These are phyloP conservation scores for Choreutis nemorana DNA, from an alignment of 2,888 invertebrate species.

Conservation along the genomic window DNA sequence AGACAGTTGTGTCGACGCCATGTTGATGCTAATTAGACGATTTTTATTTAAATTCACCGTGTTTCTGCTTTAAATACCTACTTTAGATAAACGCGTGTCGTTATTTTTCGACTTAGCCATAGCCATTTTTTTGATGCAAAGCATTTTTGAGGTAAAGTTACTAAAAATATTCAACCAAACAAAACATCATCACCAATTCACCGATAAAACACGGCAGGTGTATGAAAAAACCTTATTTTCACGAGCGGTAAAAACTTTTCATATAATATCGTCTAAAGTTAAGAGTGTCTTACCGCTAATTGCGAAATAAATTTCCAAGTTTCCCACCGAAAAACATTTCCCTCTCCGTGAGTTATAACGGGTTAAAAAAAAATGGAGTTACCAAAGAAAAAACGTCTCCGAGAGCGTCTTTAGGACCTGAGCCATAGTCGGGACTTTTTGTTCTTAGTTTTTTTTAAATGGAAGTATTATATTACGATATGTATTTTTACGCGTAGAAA, in stretches of 20 bases:
- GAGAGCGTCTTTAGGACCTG: constrained; percentile 5
- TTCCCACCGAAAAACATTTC: constrained; percentile 47
- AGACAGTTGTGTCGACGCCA: constrained; percentile 27
- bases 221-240: constrained; percentile 44
- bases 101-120: too few species aligned
- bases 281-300: constrained; percentile 52
- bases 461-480: constrained; percentile 1
- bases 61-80: too few species aligned
- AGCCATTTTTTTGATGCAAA: too few species aligned
- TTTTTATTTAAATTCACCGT: too few species aligned
- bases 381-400: constrained; percentile 13
- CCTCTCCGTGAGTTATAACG: constrained; percentile 41
- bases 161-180: too few species aligned
- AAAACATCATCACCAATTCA: too few species aligned
- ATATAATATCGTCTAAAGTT: constrained; percentile 53
- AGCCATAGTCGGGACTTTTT: constrained; percentile 11
- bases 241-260: constrained; percentile 58
- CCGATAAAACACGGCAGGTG: constrained; percentile 29
- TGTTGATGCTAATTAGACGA: constrained; percentile 3
- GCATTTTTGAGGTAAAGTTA: too few species aligned
- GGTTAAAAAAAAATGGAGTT: constrained; percentile 31
- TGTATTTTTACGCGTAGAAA: too few species aligned
- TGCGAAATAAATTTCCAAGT: constrained; percentile 63
- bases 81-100: too few species aligned
- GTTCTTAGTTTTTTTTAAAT: constrained; percentile 18